Evolutionary conservation across 2,113 vertebrate species (phyloP).

Genomic region (Cheilinus undulatus): DNA sequence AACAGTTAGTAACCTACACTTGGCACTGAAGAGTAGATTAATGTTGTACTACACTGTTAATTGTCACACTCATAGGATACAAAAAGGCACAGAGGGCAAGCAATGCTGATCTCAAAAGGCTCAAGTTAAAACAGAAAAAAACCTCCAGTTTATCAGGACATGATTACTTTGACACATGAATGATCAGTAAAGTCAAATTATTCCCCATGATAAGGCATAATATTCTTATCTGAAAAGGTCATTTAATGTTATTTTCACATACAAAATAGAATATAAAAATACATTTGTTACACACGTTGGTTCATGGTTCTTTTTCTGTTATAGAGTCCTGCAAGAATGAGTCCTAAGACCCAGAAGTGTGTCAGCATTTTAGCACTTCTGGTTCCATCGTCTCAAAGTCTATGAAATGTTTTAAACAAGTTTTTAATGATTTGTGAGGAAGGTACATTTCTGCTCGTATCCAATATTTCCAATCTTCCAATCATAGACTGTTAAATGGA

Average conservation of each 20-base stretch:
- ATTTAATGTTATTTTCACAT: conserved; percentile 98
- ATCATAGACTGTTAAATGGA: too few relatives aligned
- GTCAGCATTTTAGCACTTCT: too few relatives aligned
- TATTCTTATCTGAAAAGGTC: conserved; percentile 93
- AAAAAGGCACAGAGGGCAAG: conserved; percentile 96
- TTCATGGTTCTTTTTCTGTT: conserved; percentile 84
- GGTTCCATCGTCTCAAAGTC: too few relatives aligned
- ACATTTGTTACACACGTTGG: conserved; percentile 99
- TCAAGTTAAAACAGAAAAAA: conserved; percentile 77
- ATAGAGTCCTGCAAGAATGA: too few relatives aligned
- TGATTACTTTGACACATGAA: conserved; percentile 42
- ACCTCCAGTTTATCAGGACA: conserved; percentile 70
- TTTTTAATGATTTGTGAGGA: too few relatives aligned
- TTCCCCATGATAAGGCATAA: conserved; percentile 77
- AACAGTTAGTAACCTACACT: conserved; percentile 94
- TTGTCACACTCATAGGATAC: conserved; percentile 72
- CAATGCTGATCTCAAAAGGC: conserved; percentile 87
- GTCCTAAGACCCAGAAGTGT: too few relatives aligned
- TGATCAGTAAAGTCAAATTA: conserved; percentile 41
- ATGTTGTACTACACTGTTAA: conserved; percentile 88
- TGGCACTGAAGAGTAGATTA: conserved; percentile 95
- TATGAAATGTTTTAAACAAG: too few relatives aligned
- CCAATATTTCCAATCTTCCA: too few relatives aligned
- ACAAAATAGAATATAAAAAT: conserved; percentile 99
- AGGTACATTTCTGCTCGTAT: too few relatives aligned